phyloP scores from a whole-genome alignment of 2,888 invertebrate species.

The Ferrisia virgata region DNA sequence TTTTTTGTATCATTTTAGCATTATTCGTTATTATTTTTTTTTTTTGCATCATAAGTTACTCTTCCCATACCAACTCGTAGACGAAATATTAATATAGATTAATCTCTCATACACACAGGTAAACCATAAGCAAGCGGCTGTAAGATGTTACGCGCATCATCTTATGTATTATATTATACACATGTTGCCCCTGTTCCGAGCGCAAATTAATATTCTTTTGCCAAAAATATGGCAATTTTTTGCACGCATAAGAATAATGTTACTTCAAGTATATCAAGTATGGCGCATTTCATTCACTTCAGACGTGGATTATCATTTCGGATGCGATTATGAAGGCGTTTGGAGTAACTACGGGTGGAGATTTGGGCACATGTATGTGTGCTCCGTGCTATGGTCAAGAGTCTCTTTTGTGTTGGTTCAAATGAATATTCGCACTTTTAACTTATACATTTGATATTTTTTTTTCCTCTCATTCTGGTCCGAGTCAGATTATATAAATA shows the following conservation, averaged over 20 bases:
- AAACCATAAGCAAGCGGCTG: neutral
- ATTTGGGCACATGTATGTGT: too few relatives aligned
- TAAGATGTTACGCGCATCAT: neutral
- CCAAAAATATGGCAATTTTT: constrained; percentile 15
- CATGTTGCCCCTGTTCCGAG: neutral
- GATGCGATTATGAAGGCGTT: neutral
- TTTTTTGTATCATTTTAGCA: neutral
- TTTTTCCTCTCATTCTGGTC: too few relatives aligned
- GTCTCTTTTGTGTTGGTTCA: too few relatives aligned
- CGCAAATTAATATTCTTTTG: neutral
- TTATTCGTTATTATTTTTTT: too few relatives aligned
- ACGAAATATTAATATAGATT: neutral
- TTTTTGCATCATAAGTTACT: neutral
- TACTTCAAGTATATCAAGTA: neutral
- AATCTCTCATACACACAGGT: neutral
- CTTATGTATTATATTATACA: neutral
- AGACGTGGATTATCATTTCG: neutral
- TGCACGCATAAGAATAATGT: neutral
- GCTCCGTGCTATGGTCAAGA: too few relatives aligned
- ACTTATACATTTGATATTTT: too few relatives aligned
- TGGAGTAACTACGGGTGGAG: neutral
- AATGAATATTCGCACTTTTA: too few relatives aligned
- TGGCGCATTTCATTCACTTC: neutral
- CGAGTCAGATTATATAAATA: too few relatives aligned
- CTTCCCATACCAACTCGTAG: neutral